Conservation (phyloP, 2,888 invertebrate species). For the Thelaira solivaga region DNA sequence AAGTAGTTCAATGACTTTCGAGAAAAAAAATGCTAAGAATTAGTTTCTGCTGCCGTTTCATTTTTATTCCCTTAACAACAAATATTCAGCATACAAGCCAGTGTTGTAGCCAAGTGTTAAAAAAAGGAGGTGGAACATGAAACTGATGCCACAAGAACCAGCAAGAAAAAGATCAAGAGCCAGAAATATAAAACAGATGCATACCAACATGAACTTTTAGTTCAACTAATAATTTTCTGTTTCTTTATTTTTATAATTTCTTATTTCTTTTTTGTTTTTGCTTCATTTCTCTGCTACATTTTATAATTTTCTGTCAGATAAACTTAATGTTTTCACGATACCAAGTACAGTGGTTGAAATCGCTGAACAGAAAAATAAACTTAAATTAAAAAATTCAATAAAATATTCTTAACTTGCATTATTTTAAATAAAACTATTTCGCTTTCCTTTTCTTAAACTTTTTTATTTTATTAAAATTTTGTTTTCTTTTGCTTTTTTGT, state of each 20-base stretch:
- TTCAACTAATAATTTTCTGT: slow-evolving; percentile 41
- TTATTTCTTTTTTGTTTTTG: too few species aligned
- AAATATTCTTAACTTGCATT: neutral
- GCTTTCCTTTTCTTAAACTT: neutral
- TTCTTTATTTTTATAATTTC: slow-evolving; percentile 15
- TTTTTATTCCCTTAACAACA: too few species aligned
- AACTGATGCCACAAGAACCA: neutral
- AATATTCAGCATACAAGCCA: too few species aligned
- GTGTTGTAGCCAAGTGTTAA: slow-evolving; percentile 26
- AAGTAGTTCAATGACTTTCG: slow-evolving; percentile 47
- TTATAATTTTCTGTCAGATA: neutral
- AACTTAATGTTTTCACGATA: neutral
- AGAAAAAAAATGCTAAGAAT: slow-evolving; percentile 8
- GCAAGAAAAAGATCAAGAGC: neutral
- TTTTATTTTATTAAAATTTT: neutral
- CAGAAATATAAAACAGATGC: slow-evolving; percentile 31
- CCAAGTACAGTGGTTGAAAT: neutral
- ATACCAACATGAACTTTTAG: slow-evolving; percentile 54
- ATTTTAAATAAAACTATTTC: neutral
- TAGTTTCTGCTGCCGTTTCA: neutral
- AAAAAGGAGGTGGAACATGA: slow-evolving; percentile 37
- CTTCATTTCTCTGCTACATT: neutral
- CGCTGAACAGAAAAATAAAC: neutral
- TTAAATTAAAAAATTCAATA: neutral
- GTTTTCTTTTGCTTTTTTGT: neutral